These are phyloP conservation scores for Chlamydotis undulata DNA, from an alignment of 2,113 vertebrate species.

Conservation along the genomic window DNA sequence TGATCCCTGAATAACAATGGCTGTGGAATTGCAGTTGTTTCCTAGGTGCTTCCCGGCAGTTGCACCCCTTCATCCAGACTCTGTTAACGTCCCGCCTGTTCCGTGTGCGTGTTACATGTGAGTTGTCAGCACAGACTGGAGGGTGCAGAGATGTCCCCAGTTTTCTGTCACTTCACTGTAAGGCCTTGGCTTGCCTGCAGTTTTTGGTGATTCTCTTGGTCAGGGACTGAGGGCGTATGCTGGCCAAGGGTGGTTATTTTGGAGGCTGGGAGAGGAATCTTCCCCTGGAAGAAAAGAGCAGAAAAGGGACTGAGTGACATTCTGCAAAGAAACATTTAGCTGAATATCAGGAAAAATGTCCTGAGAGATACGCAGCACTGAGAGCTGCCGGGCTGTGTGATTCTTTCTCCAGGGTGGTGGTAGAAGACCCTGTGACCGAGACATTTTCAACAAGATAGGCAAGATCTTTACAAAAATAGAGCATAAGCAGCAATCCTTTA, in stretches of 20 bases:
- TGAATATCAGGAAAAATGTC: neutral
- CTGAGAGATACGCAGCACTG: neutral
- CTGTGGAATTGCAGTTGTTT: neutral
- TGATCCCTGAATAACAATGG: neutral
- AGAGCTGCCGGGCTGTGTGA: neutral
- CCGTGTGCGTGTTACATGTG: rapidly evolving
- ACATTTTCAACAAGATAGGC: neutral
- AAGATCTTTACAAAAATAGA: neutral
- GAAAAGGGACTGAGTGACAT: neutral
- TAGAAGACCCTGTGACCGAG: neutral
- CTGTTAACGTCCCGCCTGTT: neutral
- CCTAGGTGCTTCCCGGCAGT: neutral
- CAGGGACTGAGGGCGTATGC: neutral
- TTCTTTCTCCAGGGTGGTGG: neutral
- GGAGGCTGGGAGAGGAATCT: neutral
- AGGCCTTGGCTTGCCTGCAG: neutral
- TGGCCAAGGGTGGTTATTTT: neutral
- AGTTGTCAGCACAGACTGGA: rapidly evolving
- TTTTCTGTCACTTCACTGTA: neutral
- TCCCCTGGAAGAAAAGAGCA: neutral
- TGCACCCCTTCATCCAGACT: neutral
- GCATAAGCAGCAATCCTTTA: neutral
- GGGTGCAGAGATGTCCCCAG: neutral
- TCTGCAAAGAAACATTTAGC: neutral
- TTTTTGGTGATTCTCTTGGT: neutral